Evolutionary conservation across 2,113 vertebrate species (phyloP).

Genomic region (Halichoerus grypus): DNA sequence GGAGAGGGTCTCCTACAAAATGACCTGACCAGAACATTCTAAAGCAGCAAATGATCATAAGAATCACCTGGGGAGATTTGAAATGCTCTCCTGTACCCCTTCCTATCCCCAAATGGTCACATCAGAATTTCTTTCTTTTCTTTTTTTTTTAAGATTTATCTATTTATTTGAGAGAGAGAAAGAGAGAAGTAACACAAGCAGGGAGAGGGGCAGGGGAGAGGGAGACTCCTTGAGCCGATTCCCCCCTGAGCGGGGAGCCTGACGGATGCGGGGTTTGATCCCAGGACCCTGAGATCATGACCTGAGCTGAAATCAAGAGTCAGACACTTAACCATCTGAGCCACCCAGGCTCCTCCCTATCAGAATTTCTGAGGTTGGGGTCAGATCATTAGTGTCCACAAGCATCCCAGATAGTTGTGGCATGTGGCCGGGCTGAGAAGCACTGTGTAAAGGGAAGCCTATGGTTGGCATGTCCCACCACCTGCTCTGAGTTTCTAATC

Average conservation of each 20-base stretch:
- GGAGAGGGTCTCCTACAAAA: not conserved
- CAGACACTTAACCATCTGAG: not conserved
- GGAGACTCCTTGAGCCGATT: not conserved
- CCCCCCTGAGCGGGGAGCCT: not conserved
- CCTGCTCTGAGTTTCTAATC: not conserved
- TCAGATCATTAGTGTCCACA: not conserved
- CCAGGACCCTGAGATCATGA: not conserved
- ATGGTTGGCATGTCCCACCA: not conserved
- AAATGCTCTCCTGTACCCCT: not conserved
- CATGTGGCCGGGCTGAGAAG: not conserved
- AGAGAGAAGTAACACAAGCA: not conserved
- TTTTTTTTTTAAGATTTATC: not conserved
- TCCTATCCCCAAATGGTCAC: not conserved
- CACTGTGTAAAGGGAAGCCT: not conserved
- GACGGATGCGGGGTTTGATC: fast-evolving
- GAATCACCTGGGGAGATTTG: not conserved
- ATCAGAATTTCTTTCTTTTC: not conserved
- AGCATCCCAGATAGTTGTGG: not conserved
- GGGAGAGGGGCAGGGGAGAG: not conserved
- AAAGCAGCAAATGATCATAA: not conserved
- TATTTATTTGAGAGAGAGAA: not conserved
- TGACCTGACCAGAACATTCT: not conserved
- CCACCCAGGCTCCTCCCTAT: not conserved
- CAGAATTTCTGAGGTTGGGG: not conserved
- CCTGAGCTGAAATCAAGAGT: not conserved